Evolutionary conservation across 2,888 invertebrate species (phyloP).

Genomic region (Trichacis sp.): DNA sequence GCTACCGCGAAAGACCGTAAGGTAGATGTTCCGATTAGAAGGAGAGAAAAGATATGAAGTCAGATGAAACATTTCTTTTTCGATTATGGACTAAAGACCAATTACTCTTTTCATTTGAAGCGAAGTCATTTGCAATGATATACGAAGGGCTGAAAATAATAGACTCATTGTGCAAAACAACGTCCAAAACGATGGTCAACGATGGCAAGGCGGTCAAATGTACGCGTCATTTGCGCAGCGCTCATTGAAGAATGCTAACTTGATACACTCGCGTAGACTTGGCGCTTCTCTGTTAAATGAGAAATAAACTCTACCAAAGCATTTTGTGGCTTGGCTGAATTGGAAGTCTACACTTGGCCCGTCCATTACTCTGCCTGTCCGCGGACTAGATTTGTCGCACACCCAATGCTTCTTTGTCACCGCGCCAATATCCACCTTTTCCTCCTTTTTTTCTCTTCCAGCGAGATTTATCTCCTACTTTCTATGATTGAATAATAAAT

Average conservation of each 20-base stretch:
- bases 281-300: conserved; percentile 37
- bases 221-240: conserved; percentile 36
- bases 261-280: conserved; percentile 42
- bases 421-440: conserved; percentile 28
- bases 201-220: not conserved
- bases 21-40: no score
- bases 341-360: conserved; percentile 40
- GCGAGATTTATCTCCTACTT: conserved; percentile 31
- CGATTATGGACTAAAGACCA: no score
- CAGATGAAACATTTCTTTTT: no score
- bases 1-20: no score
- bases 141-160: no score
- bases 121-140: no score
- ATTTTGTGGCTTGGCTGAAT: conserved; percentile 39
- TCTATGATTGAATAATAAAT: conserved; percentile 28
- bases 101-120: no score
- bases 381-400: conserved; percentile 40
- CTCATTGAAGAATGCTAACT: conserved; percentile 42
- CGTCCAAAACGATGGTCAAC: not conserved
- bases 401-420: conserved; percentile 39
- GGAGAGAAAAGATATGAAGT: no score
- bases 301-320: conserved; percentile 34
- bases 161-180: no score
- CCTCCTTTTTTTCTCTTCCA: conserved; percentile 11
- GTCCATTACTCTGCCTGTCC: conserved; percentile 45